Conservation (phyloP, 2,113 vertebrate genomes). For the Mellivora capensis region DNA sequence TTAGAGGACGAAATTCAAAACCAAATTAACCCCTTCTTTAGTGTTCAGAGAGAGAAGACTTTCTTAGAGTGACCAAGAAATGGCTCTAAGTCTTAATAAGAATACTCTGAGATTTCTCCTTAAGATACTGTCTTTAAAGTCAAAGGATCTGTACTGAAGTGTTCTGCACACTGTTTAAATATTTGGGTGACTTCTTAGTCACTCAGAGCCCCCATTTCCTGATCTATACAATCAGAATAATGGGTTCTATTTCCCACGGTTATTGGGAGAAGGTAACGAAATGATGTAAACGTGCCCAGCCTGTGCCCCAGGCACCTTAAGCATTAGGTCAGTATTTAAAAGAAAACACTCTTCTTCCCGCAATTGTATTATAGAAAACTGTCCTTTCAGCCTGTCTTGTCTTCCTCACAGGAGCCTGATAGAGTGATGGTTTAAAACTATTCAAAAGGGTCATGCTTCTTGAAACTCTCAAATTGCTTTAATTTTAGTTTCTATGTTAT, state of each 20-base stretch:
- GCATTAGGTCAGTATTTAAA: neutral
- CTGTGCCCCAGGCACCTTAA: neutral
- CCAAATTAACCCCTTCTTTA: neutral
- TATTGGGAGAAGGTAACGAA: neutral
- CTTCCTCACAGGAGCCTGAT: neutral
- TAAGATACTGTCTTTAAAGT: neutral
- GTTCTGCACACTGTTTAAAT: neutral
- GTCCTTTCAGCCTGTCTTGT: neutral
- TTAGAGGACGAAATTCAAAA: conserved; percentile 30
- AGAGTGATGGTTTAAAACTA: neutral
- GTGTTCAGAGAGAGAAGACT: neutral
- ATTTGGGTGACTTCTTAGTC: neutral
- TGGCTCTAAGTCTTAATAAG: neutral
- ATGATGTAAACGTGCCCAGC: neutral
- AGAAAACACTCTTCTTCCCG: neutral
- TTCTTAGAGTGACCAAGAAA: neutral
- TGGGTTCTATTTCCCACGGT: neutral
- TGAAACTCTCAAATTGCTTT: neutral
- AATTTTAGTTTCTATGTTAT: neutral
- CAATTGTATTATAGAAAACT: neutral
- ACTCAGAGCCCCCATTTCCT: neutral
- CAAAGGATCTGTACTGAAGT: neutral
- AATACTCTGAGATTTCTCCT: neutral
- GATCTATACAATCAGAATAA: neutral
- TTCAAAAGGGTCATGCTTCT: neutral